Conservation (phyloP, 2,888 invertebrate species). For the Melanophora roralis region DNA sequence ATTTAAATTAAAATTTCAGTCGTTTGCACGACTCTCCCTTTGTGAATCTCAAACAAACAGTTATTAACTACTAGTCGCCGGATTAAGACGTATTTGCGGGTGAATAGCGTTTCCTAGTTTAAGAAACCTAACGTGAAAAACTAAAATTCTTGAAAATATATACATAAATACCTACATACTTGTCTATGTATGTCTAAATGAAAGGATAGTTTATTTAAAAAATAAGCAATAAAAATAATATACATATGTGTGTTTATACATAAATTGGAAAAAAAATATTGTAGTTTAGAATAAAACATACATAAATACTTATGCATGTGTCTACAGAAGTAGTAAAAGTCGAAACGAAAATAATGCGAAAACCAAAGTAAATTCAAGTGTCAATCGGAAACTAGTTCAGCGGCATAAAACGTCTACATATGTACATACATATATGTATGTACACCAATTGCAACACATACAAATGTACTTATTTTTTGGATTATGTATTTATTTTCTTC, state of each 20-base stretch:
- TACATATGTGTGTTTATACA: no score
- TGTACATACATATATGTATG: not conserved
- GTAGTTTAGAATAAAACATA: conserved; percentile 6
- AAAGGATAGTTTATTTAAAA: no score
- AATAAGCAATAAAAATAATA: no score
- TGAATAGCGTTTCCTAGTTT: conserved; percentile 22
- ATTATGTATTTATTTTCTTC: conserved; percentile 23
- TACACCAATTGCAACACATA: conserved; percentile 14
- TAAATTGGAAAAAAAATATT: conserved; percentile 1
- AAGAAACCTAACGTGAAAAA: conserved; percentile 61
- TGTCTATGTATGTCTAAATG: no score
- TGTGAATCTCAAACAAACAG: conserved; percentile 64
- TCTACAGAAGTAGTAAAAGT: not conserved
- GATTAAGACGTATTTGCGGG: conserved; percentile 62
- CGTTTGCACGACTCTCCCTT: conserved; percentile 56
- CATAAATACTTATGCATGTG: no score
- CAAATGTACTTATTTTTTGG: conserved; percentile 44
- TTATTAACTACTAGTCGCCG: conserved; percentile 68
- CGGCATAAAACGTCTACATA: no score
- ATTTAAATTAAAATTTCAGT: conserved; percentile 52
- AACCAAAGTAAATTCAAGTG: conserved; percentile 5
- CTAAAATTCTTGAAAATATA: conserved; percentile 4
- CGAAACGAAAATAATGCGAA: conserved; percentile 10
- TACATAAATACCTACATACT: not conserved
- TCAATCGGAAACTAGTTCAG: not conserved